A percentile compares a stretch with the other conserved stretches of the same genome.
These are phyloP conservation scores for Notothenia coriiceps DNA, from an alignment of 2,113 vertebrate genomes.

Conservation along the genomic window DNA sequence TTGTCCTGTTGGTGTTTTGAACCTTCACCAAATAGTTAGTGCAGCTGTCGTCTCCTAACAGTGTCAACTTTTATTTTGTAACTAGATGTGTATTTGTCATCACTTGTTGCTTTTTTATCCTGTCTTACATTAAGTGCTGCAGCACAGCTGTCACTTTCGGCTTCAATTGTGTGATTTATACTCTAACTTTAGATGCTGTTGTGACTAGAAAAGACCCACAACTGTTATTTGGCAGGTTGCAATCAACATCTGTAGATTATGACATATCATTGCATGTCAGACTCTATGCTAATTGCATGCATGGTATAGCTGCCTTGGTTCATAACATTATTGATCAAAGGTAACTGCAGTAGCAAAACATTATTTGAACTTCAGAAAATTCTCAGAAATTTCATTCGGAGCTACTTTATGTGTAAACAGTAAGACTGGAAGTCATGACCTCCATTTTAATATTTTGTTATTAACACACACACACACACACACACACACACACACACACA, in stretches of 20 bases:
- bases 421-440: slow-evolving; percentile 9
- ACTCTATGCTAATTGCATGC: background rate
- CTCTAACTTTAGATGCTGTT: background rate
- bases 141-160: slow-evolving; percentile 7
- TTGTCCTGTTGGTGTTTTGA: slow-evolving; percentile 30
- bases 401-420: background rate
- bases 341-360: background rate
- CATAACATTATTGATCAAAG: background rate
- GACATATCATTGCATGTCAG: background rate
- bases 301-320: background rate
- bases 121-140: background rate
- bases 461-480: slow-evolving; percentile 14
- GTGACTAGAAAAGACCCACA: background rate
- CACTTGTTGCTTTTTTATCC: background rate
- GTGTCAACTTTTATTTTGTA: slow-evolving; percentile 22
- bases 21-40: slow-evolving; percentile 11
- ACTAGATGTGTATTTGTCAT: slow-evolving; percentile 4
- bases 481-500: slow-evolving; percentile 18
- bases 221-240: slow-evolving; percentile 9
- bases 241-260: background rate
- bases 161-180: background rate
- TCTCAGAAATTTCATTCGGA: background rate
- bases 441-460: slow-evolving; percentile 21
- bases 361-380: background rate
- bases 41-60: slow-evolving; percentile 29